These are phyloP conservation scores for Chironomus tepperi DNA, from an alignment of 1,140 invertebrate species.

Conservation along the genomic window DNA sequence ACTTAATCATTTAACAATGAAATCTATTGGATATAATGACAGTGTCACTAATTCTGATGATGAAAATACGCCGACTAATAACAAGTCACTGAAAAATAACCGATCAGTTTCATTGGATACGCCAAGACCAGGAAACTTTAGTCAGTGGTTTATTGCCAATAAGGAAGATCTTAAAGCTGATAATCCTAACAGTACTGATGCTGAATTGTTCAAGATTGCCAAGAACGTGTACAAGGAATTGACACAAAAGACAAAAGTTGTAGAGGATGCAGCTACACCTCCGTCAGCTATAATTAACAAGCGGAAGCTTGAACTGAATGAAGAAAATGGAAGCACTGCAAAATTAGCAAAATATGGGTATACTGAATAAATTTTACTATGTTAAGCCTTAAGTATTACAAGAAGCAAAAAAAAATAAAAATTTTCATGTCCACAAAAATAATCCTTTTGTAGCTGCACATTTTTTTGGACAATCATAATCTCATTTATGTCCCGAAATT, in stretches of 20 bases:
- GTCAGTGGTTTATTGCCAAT: constrained; percentile 49
- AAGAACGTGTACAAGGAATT: constrained; percentile 46
- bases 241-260: constrained; percentile 26
- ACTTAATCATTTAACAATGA: constrained; percentile 26
- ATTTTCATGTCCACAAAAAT: no score
- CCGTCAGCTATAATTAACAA: background rate
- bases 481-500: no score
- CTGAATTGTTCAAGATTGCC: constrained; percentile 46
- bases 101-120: constrained; percentile 26
- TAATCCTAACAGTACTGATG: constrained; percentile 44
- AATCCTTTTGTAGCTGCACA: no score
- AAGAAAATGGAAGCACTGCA: constrained; percentile 16
- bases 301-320: background rate
- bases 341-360: constrained; percentile 25
- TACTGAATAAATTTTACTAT: background rate
- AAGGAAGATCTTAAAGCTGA: constrained; percentile 45
- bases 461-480: no score
- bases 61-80: constrained; percentile 27
- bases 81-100: constrained; percentile 28
- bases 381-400: no score
- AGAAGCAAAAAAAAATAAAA: no score
- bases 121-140: constrained; percentile 38
- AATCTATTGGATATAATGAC: constrained; percentile 25
- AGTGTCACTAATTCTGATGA: background rate
- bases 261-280: background rate